These are phyloP conservation scores for Thamnophis elegans DNA, from an alignment of 2,797 vertebrate genomes.

Conservation along the genomic window DNA sequence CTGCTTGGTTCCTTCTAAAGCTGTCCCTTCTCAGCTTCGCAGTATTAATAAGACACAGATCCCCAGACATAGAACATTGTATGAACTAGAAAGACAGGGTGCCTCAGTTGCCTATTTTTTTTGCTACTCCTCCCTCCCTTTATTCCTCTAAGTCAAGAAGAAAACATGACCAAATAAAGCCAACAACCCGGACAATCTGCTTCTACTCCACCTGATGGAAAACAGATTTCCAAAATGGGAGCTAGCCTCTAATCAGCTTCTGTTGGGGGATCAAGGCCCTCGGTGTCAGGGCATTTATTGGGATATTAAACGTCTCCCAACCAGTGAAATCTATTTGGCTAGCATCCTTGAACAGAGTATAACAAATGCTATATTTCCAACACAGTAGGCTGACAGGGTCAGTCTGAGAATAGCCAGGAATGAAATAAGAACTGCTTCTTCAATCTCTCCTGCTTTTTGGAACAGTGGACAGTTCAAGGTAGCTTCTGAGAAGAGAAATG, in stretches of 20 bases:
- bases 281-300: conserved; percentile 20
- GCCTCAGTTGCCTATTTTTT: background rate
- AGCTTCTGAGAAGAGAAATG: background rate
- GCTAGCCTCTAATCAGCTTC: conserved; percentile 16
- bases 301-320: conserved; percentile 29
- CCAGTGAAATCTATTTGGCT: background rate
- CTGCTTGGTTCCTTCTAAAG: conserved; percentile 12
- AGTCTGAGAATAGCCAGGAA: background rate
- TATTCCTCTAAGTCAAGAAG: background rate
- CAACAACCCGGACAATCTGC: background rate
- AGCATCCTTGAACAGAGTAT: background rate
- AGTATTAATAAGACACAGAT: background rate
- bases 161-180: conserved; percentile 25
- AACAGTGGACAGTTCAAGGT: background rate
- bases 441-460: background rate
- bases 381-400: background rate
- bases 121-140: background rate
- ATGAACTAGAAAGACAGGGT: conserved; percentile 2
- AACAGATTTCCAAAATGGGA: background rate
- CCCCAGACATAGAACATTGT: background rate
- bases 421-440: background rate
- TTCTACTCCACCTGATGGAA: background rate
- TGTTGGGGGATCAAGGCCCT: conserved; percentile 6
- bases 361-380: conserved; percentile 19
- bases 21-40: background rate